phyloP scores from a whole-genome alignment of 1,140 invertebrate genomes.

The Drosophila quadrilineata region DNA sequence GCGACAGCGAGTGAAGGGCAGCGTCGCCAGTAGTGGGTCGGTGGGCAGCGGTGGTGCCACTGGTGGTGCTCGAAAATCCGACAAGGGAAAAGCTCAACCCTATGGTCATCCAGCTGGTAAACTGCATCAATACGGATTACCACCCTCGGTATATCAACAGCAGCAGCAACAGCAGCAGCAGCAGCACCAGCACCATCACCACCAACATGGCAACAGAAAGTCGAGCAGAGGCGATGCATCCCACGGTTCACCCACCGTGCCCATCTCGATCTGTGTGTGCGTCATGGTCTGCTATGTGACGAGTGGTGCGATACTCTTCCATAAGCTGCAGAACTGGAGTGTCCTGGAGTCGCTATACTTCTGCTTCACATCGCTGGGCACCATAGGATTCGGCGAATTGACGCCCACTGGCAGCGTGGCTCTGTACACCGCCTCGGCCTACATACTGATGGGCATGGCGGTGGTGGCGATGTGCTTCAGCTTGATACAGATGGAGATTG shows the following conservation, averaged over 20 bases:
- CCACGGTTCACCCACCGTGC: constrained; percentile 83
- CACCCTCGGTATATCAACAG: constrained; percentile 55
- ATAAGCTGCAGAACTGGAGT: constrained; percentile 94
- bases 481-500: constrained; percentile 95
- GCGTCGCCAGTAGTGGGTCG: constrained; percentile 13
- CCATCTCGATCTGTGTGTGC: constrained; percentile 93
- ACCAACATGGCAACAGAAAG: constrained; percentile 36
- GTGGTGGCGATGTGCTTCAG: constrained; percentile 98
- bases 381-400: constrained; percentile 94
- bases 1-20: constrained; percentile 50
- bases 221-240: constrained; percentile 24
- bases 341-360: constrained; percentile 96
- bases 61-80: constrained; percentile 39
- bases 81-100: constrained; percentile 46
- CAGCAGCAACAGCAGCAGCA: constrained; percentile 45
- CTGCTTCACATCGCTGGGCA: constrained; percentile 95
- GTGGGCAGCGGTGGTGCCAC: constrained; percentile 12
- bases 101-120: constrained; percentile 38
- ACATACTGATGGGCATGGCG: constrained; percentile 96
- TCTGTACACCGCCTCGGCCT: constrained; percentile 88
- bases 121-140: constrained; percentile 56
- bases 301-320: constrained; percentile 94
- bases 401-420: constrained; percentile 84
- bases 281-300: constrained; percentile 95
- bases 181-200: constrained; percentile 28